Percentiles rank a stretch among this genome's conserved stretches.
Evolutionary conservation across 2,113 vertebrate species (phyloP).

Genomic region (Pachypanchax playfairii): DNA sequence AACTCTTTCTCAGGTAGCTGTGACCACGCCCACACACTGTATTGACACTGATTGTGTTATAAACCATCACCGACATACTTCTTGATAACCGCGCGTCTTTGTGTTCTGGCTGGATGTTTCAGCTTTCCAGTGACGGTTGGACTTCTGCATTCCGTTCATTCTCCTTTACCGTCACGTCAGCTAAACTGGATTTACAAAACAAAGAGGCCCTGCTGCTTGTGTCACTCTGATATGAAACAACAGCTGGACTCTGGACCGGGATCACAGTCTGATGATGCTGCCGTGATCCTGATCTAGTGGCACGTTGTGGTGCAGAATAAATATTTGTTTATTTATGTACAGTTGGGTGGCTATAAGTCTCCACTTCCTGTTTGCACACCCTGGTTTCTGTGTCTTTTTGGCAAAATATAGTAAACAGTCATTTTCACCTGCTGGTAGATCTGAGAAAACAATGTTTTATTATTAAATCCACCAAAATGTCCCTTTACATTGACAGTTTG

Average conservation of each 20-base stretch:
- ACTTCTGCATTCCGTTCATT: slow-evolving; percentile 66
- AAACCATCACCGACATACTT: too few species aligned
- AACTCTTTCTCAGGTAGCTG: too few species aligned
- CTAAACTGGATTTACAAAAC: slow-evolving; percentile 63
- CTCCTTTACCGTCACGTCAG: slow-evolving; percentile 53
- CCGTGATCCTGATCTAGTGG: background rate
- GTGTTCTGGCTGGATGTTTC: slow-evolving; percentile 10
- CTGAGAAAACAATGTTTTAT: too few species aligned
- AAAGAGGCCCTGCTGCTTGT: slow-evolving; percentile 42
- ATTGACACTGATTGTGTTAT: too few species aligned
- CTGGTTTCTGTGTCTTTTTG: too few species aligned
- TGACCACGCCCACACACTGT: too few species aligned
- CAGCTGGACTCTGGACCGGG: background rate
- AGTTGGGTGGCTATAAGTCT: background rate
- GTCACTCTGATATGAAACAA: slow-evolving; percentile 24
- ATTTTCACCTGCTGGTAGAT: too few species aligned
- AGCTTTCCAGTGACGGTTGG: background rate
- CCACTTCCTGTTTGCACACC: too few species aligned
- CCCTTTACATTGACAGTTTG: too few species aligned
- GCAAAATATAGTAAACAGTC: too few species aligned
- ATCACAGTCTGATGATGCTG: background rate
- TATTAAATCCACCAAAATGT: too few species aligned
- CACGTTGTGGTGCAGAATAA: background rate
- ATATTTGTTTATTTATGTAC: background rate
- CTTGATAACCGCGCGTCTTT: too few species aligned